phyloP scores from a whole-genome alignment of 1,140 invertebrate genomes.

The Homarus americanus region DNA sequence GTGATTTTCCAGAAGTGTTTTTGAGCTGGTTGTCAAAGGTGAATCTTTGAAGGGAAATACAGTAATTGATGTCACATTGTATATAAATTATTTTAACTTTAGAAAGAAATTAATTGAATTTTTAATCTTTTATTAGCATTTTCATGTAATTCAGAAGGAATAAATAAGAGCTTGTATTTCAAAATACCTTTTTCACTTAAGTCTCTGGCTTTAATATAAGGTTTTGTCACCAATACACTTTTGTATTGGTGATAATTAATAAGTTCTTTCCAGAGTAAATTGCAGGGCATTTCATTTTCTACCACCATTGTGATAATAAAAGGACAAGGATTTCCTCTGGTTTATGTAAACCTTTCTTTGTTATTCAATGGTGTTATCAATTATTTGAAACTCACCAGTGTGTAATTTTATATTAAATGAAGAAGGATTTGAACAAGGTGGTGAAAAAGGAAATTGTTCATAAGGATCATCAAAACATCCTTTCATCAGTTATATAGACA shows the following conservation, averaged over 20 bases:
- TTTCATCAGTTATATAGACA: too few relatives aligned
- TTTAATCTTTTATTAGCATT: background rate
- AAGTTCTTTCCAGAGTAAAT: slow-evolving; percentile 31
- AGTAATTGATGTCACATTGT: background rate
- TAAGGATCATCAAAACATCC: too few relatives aligned
- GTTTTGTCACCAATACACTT: background rate
- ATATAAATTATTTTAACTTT: background rate
- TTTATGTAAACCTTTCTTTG: background rate
- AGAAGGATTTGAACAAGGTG: too few relatives aligned
- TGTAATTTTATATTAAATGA: too few relatives aligned
- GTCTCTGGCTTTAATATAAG: background rate
- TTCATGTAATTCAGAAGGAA: background rate
- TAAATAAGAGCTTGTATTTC: background rate
- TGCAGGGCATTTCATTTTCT: slow-evolving; percentile 61
- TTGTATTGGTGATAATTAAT: background rate
- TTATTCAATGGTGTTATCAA: too few relatives aligned
- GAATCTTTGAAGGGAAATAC: background rate
- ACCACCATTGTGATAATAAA: slow-evolving; percentile 66
- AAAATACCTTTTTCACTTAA: background rate
- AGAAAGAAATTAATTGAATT: background rate
- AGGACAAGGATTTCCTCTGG: slow-evolving; percentile 14
- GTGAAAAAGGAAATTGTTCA: too few relatives aligned
- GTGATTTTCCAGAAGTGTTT: background rate
- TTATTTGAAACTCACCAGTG: too few relatives aligned
- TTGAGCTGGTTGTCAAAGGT: background rate